Evolutionary conservation across 1,140 invertebrate species (phyloP), one percentile per base, ranked within the genome.

Genomic region (Probaryconus sp.): DNA sequence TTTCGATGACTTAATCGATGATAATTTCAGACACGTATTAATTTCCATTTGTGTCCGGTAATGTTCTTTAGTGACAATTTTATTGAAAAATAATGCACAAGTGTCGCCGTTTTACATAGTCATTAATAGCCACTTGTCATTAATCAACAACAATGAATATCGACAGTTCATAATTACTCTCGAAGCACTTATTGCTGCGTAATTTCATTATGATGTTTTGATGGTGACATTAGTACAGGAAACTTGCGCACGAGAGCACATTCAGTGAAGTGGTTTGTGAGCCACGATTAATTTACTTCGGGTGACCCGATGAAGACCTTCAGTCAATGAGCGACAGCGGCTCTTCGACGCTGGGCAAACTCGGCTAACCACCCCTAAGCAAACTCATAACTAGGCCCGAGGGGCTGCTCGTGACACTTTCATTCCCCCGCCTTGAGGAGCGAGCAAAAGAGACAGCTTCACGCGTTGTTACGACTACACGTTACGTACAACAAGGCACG

Each of bases 401-500:
- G 83, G 81, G 83, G 80, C 85, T 87, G 85, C 64, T 85, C 80
- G 77, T 87, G 85, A 87, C 85, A 86, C 83, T 80, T 85, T 84
- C 82, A 83, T 86, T 83, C 83, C 75, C 76, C 73, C 78, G 77
- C 79, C 81, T 81, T 70, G 53, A 56, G 60, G 42, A 63, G 47
- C 14, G 13, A 1, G 11, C 13, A 56, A 45, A 47, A 53, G 51
- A 63, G 56, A 50, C 53, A 51, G 37, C 68, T 58, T n/a, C 45
- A 17, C 60, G 58, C 67, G 43, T 42, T 69, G 37, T 55, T 21
- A 30, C 38, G 55, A 60, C 55, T 65, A 56, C 56, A 45, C 43
- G 48, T 65, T 55, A 14, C 60, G 14, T 17, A 53, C 40, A 43
- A 26, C 37, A 9, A 17, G 65, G 30, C 65, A 65, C 67, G 67